Evolutionary conservation across 2,113 vertebrate species (phyloP), one percentile per base, ranked within the genome.

Genomic region (Centrocercus urophasianus): DNA sequence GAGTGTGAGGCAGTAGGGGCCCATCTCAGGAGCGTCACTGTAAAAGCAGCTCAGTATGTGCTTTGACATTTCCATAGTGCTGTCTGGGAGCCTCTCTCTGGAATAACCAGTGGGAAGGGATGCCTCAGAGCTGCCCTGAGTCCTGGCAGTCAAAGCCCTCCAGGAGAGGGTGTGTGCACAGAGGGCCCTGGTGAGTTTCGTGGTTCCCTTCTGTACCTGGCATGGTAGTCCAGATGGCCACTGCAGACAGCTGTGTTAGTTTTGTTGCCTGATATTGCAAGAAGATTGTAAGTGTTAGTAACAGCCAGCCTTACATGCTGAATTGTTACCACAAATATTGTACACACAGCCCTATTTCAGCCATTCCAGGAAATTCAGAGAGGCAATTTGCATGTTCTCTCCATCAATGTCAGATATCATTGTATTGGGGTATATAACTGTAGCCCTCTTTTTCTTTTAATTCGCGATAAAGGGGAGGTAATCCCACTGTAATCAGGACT

Each of bases 101-200:
- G 30, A 42, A 30, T 67, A 43, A n/a, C 19, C 42, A n/a, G 42
- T 15, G 20, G 65, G 30, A 64, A 20, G 6, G 24, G 13, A 36
- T 2, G 2, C 15, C 28, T 64, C 2, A 1, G 36, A 71, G 32
- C 25, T 82, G 34, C 42, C 30, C 47, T 27, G 30, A 42, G 56
- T 38, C 34, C 22, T 3, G 2, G 1, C 3, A 18, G 40, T 19
- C 1, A 0, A 25, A 59, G 38, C 10, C 6, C 42, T 20, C 20
- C 8, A 19, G 7, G 19, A 54, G 10, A 15, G 17, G 2, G 0
- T 4, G 7, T 5, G 18, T 0, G 5, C 48, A 65, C 36, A 17
- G 48, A 17, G 56, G 22, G n/a, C 14, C 21, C 34, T 11, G 10
- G 3, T 28, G n/a, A 17, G 32, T 30, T 13, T 52, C 0, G 1